Conservation (phyloP, 2,797 vertebrate genomes). For the Valencia hispanica region DNA sequence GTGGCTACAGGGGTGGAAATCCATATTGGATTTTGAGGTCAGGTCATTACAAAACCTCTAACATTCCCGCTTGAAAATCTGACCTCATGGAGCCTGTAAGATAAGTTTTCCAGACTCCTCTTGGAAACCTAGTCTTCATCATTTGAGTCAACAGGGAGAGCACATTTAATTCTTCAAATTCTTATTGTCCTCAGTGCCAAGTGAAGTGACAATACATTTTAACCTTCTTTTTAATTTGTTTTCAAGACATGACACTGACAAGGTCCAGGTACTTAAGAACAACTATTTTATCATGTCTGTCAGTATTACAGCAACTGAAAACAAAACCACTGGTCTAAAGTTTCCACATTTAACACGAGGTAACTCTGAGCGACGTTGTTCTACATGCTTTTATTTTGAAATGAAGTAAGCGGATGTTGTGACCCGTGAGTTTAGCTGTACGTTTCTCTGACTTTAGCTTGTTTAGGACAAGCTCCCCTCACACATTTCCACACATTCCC, state of each 20-base stretch:
- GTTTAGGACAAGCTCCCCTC: conserved; percentile 11
- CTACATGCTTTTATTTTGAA: conserved; percentile 23
- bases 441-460: not conserved
- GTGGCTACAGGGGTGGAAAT: not conserved
- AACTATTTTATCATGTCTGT: not conserved
- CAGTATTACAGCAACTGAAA: not conserved
- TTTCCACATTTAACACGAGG: not conserved
- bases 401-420: not conserved
- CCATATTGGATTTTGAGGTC: not conserved
- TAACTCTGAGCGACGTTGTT: not conserved
- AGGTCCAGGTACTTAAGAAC: not conserved
- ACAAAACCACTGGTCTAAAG: not conserved
- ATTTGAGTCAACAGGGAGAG: not conserved
- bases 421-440: not conserved
- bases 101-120: not conserved
- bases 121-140: not conserved
- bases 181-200: not conserved
- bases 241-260: not conserved
- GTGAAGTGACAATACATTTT: not conserved
- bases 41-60: not conserved
- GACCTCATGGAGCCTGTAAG: not conserved
- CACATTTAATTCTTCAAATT: not conserved
- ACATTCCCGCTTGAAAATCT: not conserved
- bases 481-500: conserved; percentile 18
- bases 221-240: not conserved